Conservation (phyloP, 2,888 invertebrate species). For the Ophion obscuratus region DNA sequence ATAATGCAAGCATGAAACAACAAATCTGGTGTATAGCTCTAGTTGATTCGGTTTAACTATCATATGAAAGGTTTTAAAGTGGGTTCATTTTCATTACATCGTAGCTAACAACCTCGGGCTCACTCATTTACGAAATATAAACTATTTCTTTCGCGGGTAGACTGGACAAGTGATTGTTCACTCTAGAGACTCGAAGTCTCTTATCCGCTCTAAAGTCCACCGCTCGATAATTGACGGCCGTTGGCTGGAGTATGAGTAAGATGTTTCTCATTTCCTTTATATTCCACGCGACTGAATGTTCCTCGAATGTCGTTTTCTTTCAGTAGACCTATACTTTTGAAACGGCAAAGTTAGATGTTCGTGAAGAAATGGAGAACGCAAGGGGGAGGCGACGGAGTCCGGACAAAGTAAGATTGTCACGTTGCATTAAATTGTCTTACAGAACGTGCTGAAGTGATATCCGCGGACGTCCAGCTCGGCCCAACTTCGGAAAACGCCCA, state of each 20-base stretch:
- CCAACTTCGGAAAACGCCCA: conserved; percentile 54
- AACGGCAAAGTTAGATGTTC: conserved; percentile 26
- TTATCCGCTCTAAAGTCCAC: no score
- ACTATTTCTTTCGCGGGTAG: background rate
- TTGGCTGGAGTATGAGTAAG: background rate
- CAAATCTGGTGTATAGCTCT: background rate
- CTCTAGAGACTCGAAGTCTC: no score
- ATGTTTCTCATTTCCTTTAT: background rate
- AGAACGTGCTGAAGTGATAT: conserved; percentile 65
- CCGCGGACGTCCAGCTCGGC: conserved; percentile 40
- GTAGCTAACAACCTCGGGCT: background rate
- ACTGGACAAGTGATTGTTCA: background rate
- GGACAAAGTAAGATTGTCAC: conserved; percentile 57
- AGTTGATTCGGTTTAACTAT: background rate
- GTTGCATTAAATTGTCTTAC: conserved; percentile 62
- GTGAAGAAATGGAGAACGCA: background rate
- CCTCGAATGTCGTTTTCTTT: conserved; percentile 2
- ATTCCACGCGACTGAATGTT: conserved; percentile 2
- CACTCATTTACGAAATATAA: background rate
- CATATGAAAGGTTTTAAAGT: background rate
- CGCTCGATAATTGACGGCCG: background rate
- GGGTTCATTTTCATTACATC: background rate
- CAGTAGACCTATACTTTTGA: conserved; percentile 7
- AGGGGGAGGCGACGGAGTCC: conserved; percentile 26
- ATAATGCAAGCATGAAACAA: background rate